A percentile compares a stretch with the other conserved stretches of the same genome.
These are phyloP conservation scores for Knipowitschia caucasica DNA, from an alignment of 2,797 vertebrate genomes.

Conservation along the genomic window DNA sequence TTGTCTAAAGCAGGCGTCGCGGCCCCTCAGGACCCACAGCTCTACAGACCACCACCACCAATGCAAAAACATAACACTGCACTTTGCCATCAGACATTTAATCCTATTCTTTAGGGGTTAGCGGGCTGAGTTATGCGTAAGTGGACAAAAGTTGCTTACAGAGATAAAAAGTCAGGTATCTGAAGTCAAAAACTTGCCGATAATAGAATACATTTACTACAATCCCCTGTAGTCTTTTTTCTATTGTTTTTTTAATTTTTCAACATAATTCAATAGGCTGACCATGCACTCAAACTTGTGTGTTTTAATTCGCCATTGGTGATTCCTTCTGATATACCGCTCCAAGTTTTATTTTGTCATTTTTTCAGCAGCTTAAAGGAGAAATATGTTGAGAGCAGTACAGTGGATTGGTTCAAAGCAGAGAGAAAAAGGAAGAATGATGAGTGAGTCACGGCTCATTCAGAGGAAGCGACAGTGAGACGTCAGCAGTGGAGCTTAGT, in stretches of 20 bases:
- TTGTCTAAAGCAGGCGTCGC: conserved; percentile 46
- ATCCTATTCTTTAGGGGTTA: conserved; percentile 42
- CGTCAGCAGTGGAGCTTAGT: not conserved
- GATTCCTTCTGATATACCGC: conserved; percentile 28
- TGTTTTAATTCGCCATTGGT: conserved; percentile 16
- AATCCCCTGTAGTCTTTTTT: conserved; percentile 14
- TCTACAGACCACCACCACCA: conserved; percentile 23
- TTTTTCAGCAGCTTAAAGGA: not conserved
- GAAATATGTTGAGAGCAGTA: not conserved
- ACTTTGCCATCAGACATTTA: conserved; percentile 53
- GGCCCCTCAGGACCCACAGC: conserved; percentile 35
- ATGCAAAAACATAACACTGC: conserved; percentile 41
- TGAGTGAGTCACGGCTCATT: conserved; percentile 22
- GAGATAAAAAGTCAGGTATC: conserved; percentile 30
- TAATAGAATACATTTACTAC: conserved; percentile 23
- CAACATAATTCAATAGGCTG: conserved; percentile 25
- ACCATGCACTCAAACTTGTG: conserved; percentile 28
- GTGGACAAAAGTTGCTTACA: conserved; percentile 31
- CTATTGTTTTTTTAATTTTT: conserved; percentile 10
- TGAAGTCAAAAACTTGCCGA: conserved; percentile 21
- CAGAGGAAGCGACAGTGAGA: conserved; percentile 12
- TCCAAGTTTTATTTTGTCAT: not conserved
- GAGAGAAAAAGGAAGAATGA: conserved; percentile 9
- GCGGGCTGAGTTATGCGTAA: conserved; percentile 38
- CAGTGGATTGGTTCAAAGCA: conserved; percentile 1